A percentile compares a stretch with the other conserved stretches of the same genome.
Evolutionary conservation across 2,888 invertebrate genomes (phyloP).

Genomic region (Sesamia inferens): DNA sequence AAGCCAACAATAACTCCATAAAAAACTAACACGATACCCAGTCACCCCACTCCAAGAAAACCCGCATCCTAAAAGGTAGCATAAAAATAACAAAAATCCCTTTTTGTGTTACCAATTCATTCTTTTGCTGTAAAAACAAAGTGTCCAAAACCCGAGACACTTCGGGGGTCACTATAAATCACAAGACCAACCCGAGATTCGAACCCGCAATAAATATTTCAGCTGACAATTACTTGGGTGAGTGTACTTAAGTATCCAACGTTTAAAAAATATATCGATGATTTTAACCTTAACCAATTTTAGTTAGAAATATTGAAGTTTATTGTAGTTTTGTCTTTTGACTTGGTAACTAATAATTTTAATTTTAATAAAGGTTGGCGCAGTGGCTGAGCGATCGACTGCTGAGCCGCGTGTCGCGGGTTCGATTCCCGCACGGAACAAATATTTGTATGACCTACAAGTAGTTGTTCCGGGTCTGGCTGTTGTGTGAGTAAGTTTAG

Average conservation of each 20-base stretch:
- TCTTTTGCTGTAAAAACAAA: slow-evolving; percentile 58
- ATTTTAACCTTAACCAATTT: slow-evolving; percentile 22
- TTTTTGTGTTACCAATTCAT: slow-evolving; percentile 53
- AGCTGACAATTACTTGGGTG: slow-evolving; percentile 75
- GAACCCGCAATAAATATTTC: slow-evolving; percentile 77
- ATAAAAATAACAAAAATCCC: slow-evolving; percentile 26
- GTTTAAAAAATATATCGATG: slow-evolving; percentile 52
- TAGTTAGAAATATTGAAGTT: background rate
- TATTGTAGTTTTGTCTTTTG: too few relatives aligned
- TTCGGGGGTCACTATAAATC: slow-evolving; percentile 68
- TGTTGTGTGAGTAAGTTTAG: too few relatives aligned
- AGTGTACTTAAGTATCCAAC: slow-evolving; percentile 50
- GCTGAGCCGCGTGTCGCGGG: too few relatives aligned
- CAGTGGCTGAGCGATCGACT: too few relatives aligned
- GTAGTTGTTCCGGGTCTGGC: too few relatives aligned
- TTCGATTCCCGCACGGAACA: too few relatives aligned
- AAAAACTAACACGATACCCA: background rate
- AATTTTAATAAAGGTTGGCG: too few relatives aligned
- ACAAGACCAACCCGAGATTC: slow-evolving; percentile 61
- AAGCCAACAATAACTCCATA: background rate
- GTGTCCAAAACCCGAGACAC: slow-evolving; percentile 48
- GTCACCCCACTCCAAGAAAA: slow-evolving; percentile 1
- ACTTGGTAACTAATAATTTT: too few relatives aligned
- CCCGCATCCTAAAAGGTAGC: slow-evolving; percentile 15
- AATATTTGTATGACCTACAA: too few relatives aligned